phyloP scores from a whole-genome alignment of 2,888 invertebrate species.

The Folsomia candida region DNA sequence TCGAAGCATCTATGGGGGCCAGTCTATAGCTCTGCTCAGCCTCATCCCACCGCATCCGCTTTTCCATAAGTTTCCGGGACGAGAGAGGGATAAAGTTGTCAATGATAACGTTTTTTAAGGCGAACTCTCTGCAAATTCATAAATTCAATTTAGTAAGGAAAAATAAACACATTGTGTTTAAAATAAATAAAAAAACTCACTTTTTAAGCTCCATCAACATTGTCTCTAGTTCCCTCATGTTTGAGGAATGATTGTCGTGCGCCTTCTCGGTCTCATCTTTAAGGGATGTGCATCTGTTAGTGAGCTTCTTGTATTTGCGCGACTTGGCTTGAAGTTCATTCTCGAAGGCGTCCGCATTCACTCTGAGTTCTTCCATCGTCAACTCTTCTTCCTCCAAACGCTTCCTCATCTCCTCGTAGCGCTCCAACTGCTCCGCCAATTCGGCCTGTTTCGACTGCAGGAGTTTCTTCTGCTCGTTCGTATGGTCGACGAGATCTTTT shows the following conservation, averaged over 20 bases:
- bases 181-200: constrained; percentile 49
- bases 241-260: constrained; percentile 83
- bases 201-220: constrained; percentile 86
- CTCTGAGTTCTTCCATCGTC: constrained; percentile 82
- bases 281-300: constrained; percentile 72
- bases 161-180: background rate
- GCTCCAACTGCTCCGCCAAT: constrained; percentile 81
- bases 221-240: constrained; percentile 87
- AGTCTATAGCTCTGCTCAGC: constrained; percentile 43
- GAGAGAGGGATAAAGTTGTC: constrained; percentile 84
- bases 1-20: constrained; percentile 36
- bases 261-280: constrained; percentile 77
- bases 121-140: constrained; percentile 65
- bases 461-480: constrained; percentile 87
- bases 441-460: constrained; percentile 80
- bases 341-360: constrained; percentile 85
- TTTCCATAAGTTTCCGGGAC: constrained; percentile 44
- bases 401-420: constrained; percentile 85
- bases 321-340: constrained; percentile 97
- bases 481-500: constrained; percentile 90
- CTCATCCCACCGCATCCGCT: constrained; percentile 40
- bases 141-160: too few relatives aligned
- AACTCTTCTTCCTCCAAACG: constrained; percentile 91
- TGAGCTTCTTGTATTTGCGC: constrained; percentile 85
- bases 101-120: constrained; percentile 81